Evolutionary conservation across 2,888 invertebrate species (phyloP).

Genomic region (Malachius bipustulatus): DNA sequence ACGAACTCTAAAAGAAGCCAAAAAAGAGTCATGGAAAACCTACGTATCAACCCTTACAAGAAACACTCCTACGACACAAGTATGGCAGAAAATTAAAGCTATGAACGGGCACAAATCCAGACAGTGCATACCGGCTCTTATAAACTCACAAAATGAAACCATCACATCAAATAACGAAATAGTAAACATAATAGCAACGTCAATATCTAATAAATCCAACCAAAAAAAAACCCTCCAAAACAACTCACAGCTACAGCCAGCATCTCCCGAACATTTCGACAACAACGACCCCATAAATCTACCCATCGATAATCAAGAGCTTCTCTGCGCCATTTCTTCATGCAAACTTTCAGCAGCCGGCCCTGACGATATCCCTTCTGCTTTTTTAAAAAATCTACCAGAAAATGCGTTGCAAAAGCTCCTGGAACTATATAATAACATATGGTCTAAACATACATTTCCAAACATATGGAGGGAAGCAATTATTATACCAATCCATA

Average conservation of each 20-base stretch:
- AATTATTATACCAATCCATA: too few species aligned
- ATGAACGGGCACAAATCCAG: slow-evolving; percentile 13
- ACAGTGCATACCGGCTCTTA: slow-evolving; percentile 9
- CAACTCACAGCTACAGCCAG: too few species aligned
- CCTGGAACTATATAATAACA: slow-evolving; percentile 9
- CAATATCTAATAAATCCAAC: too few species aligned
- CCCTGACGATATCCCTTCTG: slow-evolving; percentile 9
- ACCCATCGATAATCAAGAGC: too few species aligned
- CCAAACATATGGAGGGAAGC: slow-evolving; percentile 6
- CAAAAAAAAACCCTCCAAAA: too few species aligned
- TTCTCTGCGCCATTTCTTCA: slow-evolving; percentile 3
- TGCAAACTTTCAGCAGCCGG: slow-evolving; percentile 9
- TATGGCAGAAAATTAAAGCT: slow-evolving; percentile 15
- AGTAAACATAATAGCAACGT: slow-evolving; percentile 5
- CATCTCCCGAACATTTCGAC: too few species aligned
- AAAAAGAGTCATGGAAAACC: slow-evolving; percentile 13
- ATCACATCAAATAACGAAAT: slow-evolving; percentile 6
- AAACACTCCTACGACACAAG: slow-evolving; percentile 10
- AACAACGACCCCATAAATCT: too few species aligned
- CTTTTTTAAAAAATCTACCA: slow-evolving; percentile 8
- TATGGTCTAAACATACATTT: slow-evolving; percentile 6
- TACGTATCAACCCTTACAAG: slow-evolving; percentile 10
- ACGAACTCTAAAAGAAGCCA: slow-evolving; percentile 10
- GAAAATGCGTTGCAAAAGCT: slow-evolving; percentile 6
- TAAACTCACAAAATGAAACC: background rate